Evolutionary conservation across 2,888 invertebrate species (phyloP), one percentile per base, ranked within the genome.

Genomic region (Schizotus pectinicornis): DNA sequence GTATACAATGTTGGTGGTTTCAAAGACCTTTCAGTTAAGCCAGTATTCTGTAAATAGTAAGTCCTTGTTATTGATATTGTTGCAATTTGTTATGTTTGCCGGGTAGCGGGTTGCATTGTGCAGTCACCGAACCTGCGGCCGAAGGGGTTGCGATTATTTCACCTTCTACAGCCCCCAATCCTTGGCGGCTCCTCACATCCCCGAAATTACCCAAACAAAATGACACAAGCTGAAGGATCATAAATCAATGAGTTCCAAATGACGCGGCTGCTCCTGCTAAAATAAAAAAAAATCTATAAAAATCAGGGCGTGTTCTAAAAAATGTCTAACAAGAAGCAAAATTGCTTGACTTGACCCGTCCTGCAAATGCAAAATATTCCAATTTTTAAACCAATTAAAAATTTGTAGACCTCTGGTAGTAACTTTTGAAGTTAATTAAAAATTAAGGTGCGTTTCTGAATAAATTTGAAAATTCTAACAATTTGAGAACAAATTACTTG

Each of bases 1-100:
- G 49, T 53, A 70, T 71, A 77, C 76, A 77, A 76, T 76, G 69
- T 70, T 69, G 67, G 70, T 69, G 71, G 74, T 63, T 73, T 69
- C 71, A 69, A 70, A 72, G 70, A 69, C 64, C 67, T 72, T 74
- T 71, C 68, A 67, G 57, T 36, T 59, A 64, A 63, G 59, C 67
- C 61, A 61, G 64, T 59, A 63, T 68, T 66, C 69, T 63, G 67
- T 68, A 69, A 70, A 70, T 69, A 67, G 68, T 62, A 70, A 63
- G 64, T 65, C 47, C 68, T 71, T 71, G 72, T 74, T 74, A 74
- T 73, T 69, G 72, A 71, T 72, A 74, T 74, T 74, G 74, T 72
- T 70, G 64, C 67, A 70, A 72, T 73, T 71, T 73, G 69, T 69
- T 41, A 50, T 50, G 35, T 39, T 39, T 39, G 22, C 22, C 7